Base-by-base conservation (phyloP, 1,140 invertebrate genomes). In the Magallana gigas region DNA sequence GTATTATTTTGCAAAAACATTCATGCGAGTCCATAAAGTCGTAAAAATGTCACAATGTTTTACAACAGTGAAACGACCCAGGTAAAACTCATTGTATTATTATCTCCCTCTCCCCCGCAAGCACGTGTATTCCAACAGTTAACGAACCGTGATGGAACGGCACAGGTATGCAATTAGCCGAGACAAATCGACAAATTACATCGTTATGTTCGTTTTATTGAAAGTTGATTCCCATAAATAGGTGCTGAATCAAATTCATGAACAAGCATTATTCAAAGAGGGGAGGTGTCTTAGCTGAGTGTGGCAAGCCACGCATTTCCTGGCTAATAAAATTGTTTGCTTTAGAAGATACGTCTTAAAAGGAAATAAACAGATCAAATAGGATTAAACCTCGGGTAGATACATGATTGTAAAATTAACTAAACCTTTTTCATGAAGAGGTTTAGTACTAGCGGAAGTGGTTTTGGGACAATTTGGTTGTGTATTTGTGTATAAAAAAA, bases 121-220 rank as follows among this genome's bases (percentile, higher is more conserved):
- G 68, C 68, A 76, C 68, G 68, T 76, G 68, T 76, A 76, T 76
- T 76, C 68, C 14, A 76, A 76, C 68, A 29, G 68, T 29, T 29
- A 76, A 76, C 36, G 23, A 29, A 76, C 68, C 68, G 12, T 8
- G 36, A 36, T 7, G 68, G 23, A 76, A 36, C 8, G 14, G 68
- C 68, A 76, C 68, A 76, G 68, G 68, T 76, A 76, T 76, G 68
- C 68, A 76, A 76, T 76, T 76, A 12, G 36, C 68, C 68, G 9
- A 8, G 60, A 48, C 36, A 48, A 48, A 48, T 48, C 23, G 68
- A 29, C 68, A 76, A 76, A 76, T 76, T 76, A 76, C 23, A 29
- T 29, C 68, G 23, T 76, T 48, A 76, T 76, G 68, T 29, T 8
- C 9, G 12, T 76, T 76, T 29, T 76, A 76, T 76, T 36, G 23